Base-by-base conservation (phyloP, 2,113 vertebrate genomes). In the Corythaixoides concolor region DNA sequence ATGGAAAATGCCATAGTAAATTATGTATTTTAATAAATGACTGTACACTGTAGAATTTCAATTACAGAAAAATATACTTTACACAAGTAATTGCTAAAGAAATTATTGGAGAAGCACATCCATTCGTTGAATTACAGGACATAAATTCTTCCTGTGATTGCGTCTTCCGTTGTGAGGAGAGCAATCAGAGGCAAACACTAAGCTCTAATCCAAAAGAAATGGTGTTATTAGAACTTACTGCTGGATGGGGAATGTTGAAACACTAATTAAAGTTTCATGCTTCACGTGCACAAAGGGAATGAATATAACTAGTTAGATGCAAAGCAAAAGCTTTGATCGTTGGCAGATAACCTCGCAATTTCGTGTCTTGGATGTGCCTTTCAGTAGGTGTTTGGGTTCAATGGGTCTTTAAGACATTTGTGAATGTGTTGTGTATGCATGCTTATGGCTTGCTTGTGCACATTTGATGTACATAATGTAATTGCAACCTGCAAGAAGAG, bases 51-150 rank as follows among this genome's bases (percentile, higher is more conserved):
- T 92, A 63, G 67, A 89, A 92, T 97, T 98, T 96, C 96, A 97
- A 93, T 97, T 97, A 97, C 90, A 96, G 95, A 90, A 97, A 96
- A 97, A 90, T 94, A 95, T 55, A 92, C 88, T 97, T 97, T 95
- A 92, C 94, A 91, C 83, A 96, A 96, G 94, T 95, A 96, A 97
- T 97, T 97, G 91, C 93, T 82, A 74, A 70, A 94, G 94, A 96
- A 94, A 97, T 97, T 96, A 93, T 85, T 66, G 62, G 43, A 76
- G 95, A 94, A 97, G 87, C 87, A 75, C 91, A 97, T 95, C 80
- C 76, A 96, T 96, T 98, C 95, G 68, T 78, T 97, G 96, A 97
- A 97, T 97, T 96, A 95, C 67, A 96, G 96, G 95, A 88, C 90
- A 92, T 76, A 95, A 94, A 95, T 95, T 97, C 86, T 94, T 88